Evolutionary conservation across 1,140 invertebrate genomes (phyloP), one percentile per base, ranked within the genome.

Genomic region (Pogonomyrmex californicus): DNA sequence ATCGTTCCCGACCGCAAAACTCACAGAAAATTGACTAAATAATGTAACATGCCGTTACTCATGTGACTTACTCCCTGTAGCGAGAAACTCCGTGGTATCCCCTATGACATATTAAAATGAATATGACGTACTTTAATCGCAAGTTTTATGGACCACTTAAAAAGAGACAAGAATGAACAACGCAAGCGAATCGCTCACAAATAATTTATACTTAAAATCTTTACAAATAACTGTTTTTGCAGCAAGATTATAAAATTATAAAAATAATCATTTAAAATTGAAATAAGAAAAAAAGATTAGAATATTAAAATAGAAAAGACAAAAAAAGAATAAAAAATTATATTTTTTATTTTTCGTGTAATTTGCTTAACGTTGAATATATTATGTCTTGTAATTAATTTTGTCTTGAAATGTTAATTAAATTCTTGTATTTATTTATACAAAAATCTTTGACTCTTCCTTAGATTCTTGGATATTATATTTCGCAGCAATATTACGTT

Each of bases 21-120:
- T 75, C 54, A 68, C 33, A 33, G 79, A 73, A 75, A 83, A 83
- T 75, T 83, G n/a, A 83, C 54, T 75, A 75, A 83, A 73, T 83
- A 83, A 83, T 83, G 12, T 73, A 83, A 47, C 68, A 12, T 36
- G 17, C 51, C 41, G 79, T 73, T 82, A 38, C 58, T 51, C 73
- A 33, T 36, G 47, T 58, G 58, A 65, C 62, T 79, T 44, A 41
- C 23, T 70, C 47, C 7, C n/a, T 68, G 47, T 23, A 14, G 54
- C 7, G 30, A 73, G 58, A 73, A 75, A 83, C 49, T 83, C 30
- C 75, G 12, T 38, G 1, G 9, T 82, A 82, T 73, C 66, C 41
- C 38, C 17, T 71, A 49, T 49, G 68, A 73, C 30, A 7, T 7
- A 75, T 58, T 83, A 47, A 36, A 36, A 33, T 41, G 0, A 73